A percentile compares a stretch with the other conserved stretches of the same genome.
phyloP scores from a whole-genome alignment of 2,797 vertebrate genomes.

The Heterohyrax brucei region DNA sequence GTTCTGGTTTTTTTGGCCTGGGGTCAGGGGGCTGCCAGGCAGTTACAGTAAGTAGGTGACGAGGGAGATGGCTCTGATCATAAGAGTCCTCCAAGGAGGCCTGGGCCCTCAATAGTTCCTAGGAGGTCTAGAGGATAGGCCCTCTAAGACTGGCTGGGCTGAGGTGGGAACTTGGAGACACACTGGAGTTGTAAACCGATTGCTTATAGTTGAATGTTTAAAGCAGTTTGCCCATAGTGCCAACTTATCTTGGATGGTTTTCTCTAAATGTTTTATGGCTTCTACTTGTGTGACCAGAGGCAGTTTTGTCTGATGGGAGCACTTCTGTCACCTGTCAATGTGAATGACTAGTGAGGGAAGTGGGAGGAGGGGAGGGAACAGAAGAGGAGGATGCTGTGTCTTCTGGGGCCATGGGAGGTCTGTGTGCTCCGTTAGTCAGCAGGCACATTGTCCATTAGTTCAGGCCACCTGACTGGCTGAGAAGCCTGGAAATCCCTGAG shows the following conservation, averaged over 20 bases:
- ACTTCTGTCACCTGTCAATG: slow-evolving; percentile 84
- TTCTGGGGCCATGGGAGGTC: background rate
- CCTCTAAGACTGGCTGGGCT: background rate
- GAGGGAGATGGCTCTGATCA: background rate
- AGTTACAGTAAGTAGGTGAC: background rate
- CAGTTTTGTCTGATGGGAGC: slow-evolving; percentile 79
- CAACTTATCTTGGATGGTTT: slow-evolving; percentile 86
- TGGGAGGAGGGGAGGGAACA: background rate
- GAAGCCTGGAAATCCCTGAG: background rate
- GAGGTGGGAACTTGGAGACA: slow-evolving; percentile 51
- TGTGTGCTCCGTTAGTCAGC: background rate
- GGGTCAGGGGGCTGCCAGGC: too few relatives aligned
- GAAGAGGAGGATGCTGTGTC: background rate
- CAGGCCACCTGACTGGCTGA: background rate
- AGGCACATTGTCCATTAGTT: background rate
- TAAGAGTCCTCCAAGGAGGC: background rate
- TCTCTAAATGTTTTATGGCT: slow-evolving; percentile 86
- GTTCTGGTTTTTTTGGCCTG: too few relatives aligned
- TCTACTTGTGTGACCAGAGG: slow-evolving; percentile 84
- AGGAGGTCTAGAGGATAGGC: background rate
- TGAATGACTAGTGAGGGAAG: slow-evolving; percentile 72
- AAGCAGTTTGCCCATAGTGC: slow-evolving; percentile 79
- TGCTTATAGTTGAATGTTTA: slow-evolving; percentile 82
- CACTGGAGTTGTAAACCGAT: slow-evolving; percentile 70
- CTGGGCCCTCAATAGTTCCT: background rate